Evolutionary conservation across 2,113 vertebrate genomes (phyloP).

Genomic region (Trinectes maculatus): DNA sequence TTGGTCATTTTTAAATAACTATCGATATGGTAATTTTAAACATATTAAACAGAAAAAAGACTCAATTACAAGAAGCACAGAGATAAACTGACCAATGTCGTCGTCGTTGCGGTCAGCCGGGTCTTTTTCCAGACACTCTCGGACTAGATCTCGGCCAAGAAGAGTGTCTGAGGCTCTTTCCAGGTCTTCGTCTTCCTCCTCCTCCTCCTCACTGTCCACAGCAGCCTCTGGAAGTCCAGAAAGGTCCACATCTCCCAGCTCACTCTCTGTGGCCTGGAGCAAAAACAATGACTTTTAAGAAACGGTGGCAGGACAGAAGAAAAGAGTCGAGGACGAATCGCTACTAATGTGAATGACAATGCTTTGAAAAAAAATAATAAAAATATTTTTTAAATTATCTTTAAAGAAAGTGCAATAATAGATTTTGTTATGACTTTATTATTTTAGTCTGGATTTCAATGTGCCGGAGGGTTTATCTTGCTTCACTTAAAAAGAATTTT

Average conservation of each 20-base stretch:
- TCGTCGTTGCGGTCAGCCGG: constrained; percentile 94
- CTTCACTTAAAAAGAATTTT: background rate
- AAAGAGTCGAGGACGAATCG: background rate
- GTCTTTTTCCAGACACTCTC: constrained; percentile 97
- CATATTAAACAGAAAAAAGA: background rate
- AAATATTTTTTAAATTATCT: background rate
- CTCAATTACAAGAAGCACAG: background rate
- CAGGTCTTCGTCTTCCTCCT: constrained; percentile 96
- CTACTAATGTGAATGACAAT: background rate
- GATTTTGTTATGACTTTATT: background rate
- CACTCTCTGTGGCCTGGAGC: constrained; percentile 93
- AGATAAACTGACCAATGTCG: constrained; percentile 87
- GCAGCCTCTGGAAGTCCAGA: constrained; percentile 94
- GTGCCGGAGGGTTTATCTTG: background rate
- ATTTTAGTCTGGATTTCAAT: background rate
- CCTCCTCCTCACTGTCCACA: constrained; percentile 97
- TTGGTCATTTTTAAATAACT: too few species aligned
- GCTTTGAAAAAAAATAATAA: background rate
- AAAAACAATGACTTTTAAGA: constrained; percentile 8
- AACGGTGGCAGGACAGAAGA: background rate
- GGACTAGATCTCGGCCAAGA: constrained; percentile 90
- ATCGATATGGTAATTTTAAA: too few species aligned
- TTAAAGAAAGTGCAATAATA: background rate
- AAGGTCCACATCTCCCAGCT: constrained; percentile 95
- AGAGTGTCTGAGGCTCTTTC: constrained; percentile 91